Percentiles rank a stretch among this genome's conserved stretches.
Evolutionary conservation across 1,140 invertebrate species (phyloP).

Genomic region (Tenebrio molitor): DNA sequence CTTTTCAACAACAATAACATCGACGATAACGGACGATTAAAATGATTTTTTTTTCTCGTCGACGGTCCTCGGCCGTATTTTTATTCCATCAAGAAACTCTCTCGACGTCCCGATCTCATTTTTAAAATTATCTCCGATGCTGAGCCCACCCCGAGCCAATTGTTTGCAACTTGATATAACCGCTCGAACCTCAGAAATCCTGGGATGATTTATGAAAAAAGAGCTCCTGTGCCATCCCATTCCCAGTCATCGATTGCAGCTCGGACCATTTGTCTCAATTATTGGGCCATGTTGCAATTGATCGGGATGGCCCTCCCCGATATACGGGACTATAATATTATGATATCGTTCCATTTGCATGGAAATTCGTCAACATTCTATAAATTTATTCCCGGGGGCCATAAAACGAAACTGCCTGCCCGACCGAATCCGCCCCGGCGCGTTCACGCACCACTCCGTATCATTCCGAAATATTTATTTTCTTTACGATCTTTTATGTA

Average conservation of each 20-base stretch:
- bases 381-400: constrained; percentile 51
- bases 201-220: not conserved
- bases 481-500: constrained; percentile 51
- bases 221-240: not conserved
- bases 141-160: no score
- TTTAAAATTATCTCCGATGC: no score
- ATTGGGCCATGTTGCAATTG: constrained; percentile 39
- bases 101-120: no score
- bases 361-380: constrained; percentile 57
- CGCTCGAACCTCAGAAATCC: not conserved
- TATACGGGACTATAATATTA: constrained; percentile 52
- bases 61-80: no score
- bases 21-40: no score
- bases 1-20: no score
- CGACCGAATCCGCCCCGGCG: constrained; percentile 41
- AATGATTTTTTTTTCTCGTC: no score
- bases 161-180: not conserved
- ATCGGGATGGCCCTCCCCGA: constrained; percentile 34
- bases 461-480: constrained; percentile 51
- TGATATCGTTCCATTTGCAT: constrained; percentile 55
- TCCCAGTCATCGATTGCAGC: constrained; percentile 35
- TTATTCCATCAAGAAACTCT: no score
- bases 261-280: constrained; percentile 50
- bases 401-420: constrained; percentile 51
- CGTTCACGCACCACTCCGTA: constrained; percentile 49